These are phyloP conservation scores for Delichon dasypus DNA, from an alignment of 2,797 vertebrate species.

Conservation along the genomic window DNA sequence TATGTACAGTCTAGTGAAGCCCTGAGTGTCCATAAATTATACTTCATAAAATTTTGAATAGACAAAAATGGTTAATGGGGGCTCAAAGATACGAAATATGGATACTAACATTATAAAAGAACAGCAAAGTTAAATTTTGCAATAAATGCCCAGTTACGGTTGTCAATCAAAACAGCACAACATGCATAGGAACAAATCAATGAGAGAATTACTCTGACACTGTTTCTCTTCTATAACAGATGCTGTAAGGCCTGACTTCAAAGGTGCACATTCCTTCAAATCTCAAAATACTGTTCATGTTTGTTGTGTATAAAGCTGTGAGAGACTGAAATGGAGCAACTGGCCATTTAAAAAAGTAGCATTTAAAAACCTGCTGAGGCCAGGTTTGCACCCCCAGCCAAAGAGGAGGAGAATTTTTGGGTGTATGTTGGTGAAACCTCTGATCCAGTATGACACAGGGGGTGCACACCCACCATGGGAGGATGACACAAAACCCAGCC, in stretches of 20 bases:
- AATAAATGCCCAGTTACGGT: background rate
- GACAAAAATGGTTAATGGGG: background rate
- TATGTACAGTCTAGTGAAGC: background rate
- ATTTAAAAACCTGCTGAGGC: background rate
- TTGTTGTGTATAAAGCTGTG: background rate
- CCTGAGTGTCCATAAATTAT: background rate
- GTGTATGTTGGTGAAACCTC: background rate
- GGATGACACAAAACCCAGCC: background rate
- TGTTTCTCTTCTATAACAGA: background rate
- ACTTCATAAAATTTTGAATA: background rate
- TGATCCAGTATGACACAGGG: too few relatives aligned
- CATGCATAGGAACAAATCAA: background rate
- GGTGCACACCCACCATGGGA: background rate
- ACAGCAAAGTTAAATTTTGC: background rate
- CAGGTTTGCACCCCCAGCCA: rapidly evolving
- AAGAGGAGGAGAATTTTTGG: background rate
- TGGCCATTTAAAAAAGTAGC: background rate
- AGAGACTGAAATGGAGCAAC: background rate
- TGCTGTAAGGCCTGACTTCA: background rate
- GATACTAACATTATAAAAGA: background rate
- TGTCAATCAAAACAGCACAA: background rate
- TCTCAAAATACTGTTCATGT: background rate
- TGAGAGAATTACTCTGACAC: background rate
- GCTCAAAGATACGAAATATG: background rate
- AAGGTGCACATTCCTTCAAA: background rate